These are phyloP conservation scores for Delichon dasypus DNA, from an alignment of 2,797 vertebrate genomes.

Conservation along the genomic window DNA sequence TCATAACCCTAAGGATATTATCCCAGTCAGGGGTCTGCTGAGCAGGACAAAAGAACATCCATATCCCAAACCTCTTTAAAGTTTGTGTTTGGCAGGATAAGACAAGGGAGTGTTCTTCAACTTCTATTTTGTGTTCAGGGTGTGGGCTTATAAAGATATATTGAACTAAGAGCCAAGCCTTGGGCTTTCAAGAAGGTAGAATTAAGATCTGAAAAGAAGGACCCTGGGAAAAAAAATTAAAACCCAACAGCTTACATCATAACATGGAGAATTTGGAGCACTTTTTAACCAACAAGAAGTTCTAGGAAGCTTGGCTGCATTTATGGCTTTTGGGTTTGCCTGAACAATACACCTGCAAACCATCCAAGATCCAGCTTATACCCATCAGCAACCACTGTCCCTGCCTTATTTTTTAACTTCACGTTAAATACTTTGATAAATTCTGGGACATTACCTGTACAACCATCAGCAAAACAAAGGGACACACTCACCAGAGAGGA, in stretches of 20 bases:
- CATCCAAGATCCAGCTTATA: neutral
- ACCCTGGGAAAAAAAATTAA: neutral
- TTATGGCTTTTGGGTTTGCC: neutral
- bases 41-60: constrained; percentile 55
- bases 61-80: constrained; percentile 53
- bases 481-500: neutral
- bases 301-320: neutral
- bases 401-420: neutral
- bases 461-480: neutral
- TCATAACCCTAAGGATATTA: constrained; percentile 48
- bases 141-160: constrained; percentile 36
- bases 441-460: neutral
- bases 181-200: constrained; percentile 9
- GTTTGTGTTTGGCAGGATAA: constrained; percentile 51
- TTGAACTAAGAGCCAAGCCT: constrained; percentile 6
- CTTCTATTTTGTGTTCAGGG: constrained; percentile 47
- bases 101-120: constrained; percentile 24
- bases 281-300: neutral
- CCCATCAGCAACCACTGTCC: neutral
- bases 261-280: neutral
- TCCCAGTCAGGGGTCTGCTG: constrained; percentile 48
- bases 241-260: neutral
- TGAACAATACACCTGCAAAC: constrained; percentile 22
- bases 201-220: neutral
- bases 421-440: neutral